Base-by-base conservation (phyloP, 1,140 invertebrate species). In the Helicoverpa zea region DNA sequence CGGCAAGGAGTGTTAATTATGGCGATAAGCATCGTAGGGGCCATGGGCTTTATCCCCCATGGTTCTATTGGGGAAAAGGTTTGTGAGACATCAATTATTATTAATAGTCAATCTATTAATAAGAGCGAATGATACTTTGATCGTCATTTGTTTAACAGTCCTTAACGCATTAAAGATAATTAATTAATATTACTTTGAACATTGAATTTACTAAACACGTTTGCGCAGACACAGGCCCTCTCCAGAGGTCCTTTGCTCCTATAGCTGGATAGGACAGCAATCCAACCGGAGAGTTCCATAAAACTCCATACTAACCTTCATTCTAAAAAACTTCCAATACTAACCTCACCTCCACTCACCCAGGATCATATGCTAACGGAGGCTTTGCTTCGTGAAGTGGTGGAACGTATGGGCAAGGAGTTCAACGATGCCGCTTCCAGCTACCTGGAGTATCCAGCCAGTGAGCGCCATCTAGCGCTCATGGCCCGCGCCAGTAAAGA, bases 351-450 rank as follows among this genome's bases (percentile, higher is more conserved):
- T 18, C 2, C 14, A 56, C 3, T 5, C 12, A 29, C 18, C 18
- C 81, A 94, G 92, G 93, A 95, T 82, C 93, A 89, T 85, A 94
- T 91, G 63, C 93, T 97, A 81, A 96, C 96, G 54, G 96, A 97
- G 83, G 95, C 95, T 14, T 90, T 97, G 73, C 90, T 97, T 51
- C 96, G 96, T 72, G 96, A 97, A 83, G 90, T 97, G 18, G 96
- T 97, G 10, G 96, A 97, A 85, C 96, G 96, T 79, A 97, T 97
- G 96, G 96, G 96, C 73, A 97, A 96, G 79, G 97, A 97, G 35
- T 94, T 97, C 56, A 96, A 95, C 73, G 96, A 96, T n/a, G 92
- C 94, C 9, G 95, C 95, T 2, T 96, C 96, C 43, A 89, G 95
- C 18, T 97, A 97, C 85, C 84, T 97, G 72, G 96, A 97, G 83